Evolutionary conservation across 2,113 vertebrate species (phyloP), one percentile per base, ranked within the genome.

Genomic region (Mixornis gularis): DNA sequence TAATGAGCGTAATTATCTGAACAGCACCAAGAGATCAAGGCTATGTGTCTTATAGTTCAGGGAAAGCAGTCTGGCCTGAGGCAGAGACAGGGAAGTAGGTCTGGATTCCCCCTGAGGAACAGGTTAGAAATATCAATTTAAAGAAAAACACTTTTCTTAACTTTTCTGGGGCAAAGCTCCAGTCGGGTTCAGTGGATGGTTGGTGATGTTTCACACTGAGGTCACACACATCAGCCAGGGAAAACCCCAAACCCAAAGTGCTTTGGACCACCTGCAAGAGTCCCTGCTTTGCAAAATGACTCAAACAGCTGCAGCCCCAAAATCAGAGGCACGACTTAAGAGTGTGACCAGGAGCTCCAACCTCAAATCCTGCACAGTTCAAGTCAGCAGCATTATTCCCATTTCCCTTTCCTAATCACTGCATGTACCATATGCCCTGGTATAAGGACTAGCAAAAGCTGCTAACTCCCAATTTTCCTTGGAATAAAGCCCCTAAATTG

Each of bases 1-100:
- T 94, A 95, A 95, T 86, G 85, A 95, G 63, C 38, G 15, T 32
- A 92, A 91, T 91, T 94, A 91, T 70, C 59, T 63, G 62, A 62
- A 17, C 0, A 3, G 53, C 63, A 41, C 70, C 60, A 11, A 41
- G 87, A 72, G 70, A 65, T 87, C 62, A 51, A 79, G 87, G n/a
- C 65, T 58, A 0, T 20, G 25, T 49, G 87, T 27, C 78, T 49
- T 2, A 24, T 1, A n/a, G 76, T 5, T 78, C 72, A 86, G 36
- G 83, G 79, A 86, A 88, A 88, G 49, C 74, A 89, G 17, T 12
- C 48, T 79, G 84, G 48, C 62, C 80, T 1, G 2, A 64, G 77
- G 72, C 48, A 34, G 40, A 13, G 73, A 48, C 11, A 68, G 38
- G 38, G 66, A 95, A 95, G 81, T 89, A 93, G 90, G 93, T 89